Percentiles rank a stretch among this genome's conserved stretches.
Conservation (phyloP, 2,888 invertebrate genomes). For the Melanchra persicariae region DNA sequence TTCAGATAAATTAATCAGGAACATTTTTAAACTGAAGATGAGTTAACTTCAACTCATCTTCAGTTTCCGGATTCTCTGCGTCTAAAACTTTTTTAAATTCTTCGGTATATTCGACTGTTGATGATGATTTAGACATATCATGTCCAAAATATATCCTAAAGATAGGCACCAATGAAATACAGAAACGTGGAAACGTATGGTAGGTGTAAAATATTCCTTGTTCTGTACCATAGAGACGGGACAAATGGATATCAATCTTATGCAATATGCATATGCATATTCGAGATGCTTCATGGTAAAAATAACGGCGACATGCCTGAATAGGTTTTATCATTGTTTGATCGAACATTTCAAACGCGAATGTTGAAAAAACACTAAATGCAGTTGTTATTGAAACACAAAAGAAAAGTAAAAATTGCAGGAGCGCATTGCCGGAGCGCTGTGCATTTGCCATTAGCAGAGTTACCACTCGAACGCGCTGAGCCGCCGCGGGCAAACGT, state of each 20-base stretch:
- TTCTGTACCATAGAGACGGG: conserved; percentile 55
- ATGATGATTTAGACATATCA: neutral
- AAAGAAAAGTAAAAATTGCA: conserved; percentile 69
- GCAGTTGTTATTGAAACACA: conserved; percentile 58
- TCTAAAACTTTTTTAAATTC: neutral
- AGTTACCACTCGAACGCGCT: conserved; percentile 79
- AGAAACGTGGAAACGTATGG: neutral
- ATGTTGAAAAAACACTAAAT: conserved; percentile 61
- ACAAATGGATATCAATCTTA: conserved; percentile 70
- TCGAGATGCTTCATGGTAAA: conserved; percentile 61
- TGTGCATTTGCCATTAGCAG: conserved; percentile 52
- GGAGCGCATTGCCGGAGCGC: conserved; percentile 48
- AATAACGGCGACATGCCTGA: conserved; percentile 63
- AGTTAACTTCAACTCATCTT: neutral
- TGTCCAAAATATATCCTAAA: neutral
- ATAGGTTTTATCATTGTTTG: conserved; percentile 64
- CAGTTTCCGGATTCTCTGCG: neutral
- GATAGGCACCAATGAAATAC: neutral
- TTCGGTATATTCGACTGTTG: neutral
- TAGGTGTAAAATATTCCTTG: conserved; percentile 40
- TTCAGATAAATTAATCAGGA: no score
- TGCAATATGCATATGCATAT: conserved; percentile 71
- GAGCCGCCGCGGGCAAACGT: conserved; percentile 83
- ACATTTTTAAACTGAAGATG: no score
- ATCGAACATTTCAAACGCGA: conserved; percentile 49